A percentile compares a stretch with the other conserved stretches of the same genome.
phyloP scores from a whole-genome alignment of 2,113 vertebrate species.

The Mionectes macconnelli region DNA sequence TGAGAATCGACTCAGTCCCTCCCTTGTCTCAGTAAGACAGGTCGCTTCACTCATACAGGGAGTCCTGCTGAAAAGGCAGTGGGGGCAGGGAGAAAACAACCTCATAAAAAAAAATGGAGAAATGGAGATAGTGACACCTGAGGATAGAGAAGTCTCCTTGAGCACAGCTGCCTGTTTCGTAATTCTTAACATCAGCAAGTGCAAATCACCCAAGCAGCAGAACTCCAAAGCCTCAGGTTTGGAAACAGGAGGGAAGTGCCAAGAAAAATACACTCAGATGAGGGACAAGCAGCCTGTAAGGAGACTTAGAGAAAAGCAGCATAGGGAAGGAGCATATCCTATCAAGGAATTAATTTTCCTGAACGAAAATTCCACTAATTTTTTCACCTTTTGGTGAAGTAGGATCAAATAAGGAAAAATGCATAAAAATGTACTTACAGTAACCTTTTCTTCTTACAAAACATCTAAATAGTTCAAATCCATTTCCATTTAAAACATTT shows the following conservation, averaged over 20 bases:
- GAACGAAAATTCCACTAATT: not conserved
- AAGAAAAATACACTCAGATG: not conserved
- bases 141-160: not conserved
- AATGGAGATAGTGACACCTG: not conserved
- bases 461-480: not conserved
- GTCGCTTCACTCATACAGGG: not conserved
- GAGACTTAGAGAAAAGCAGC: not conserved
- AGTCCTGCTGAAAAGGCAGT: not conserved
- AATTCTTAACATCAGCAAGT: not conserved
- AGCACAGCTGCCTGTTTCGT: not conserved
- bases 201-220: not conserved
- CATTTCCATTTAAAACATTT: not conserved
- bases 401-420: not conserved
- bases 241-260: not conserved
- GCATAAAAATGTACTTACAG: not conserved
- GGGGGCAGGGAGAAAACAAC: rapidly evolving
- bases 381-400: not conserved
- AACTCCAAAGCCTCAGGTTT: not conserved
- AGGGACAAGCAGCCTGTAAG: not conserved
- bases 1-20: not conserved
- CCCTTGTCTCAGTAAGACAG: not conserved
- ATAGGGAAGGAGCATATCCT: not conserved
- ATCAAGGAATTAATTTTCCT: not conserved
- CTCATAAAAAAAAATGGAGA: rapidly evolving
- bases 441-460: not conserved